A percentile compares a stretch with the other conserved stretches of the same genome.
Evolutionary conservation across 2,797 vertebrate species (phyloP).

Genomic region (Alauda arvensis): DNA sequence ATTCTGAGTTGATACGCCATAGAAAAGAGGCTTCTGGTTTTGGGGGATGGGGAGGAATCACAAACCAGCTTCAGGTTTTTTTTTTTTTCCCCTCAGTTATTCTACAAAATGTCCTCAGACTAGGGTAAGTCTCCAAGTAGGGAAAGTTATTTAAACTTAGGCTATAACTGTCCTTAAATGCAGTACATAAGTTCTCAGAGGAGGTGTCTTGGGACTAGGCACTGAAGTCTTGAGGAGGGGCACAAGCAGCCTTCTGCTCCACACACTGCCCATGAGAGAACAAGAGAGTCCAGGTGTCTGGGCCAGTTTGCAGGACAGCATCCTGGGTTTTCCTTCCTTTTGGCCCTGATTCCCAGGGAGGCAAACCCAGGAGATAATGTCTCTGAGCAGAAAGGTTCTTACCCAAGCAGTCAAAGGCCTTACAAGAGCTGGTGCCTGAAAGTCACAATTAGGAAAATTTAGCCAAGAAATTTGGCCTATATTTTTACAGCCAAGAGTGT

Average conservation of each 20-base stretch:
- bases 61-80: background rate
- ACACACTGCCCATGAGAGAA: rapidly evolving
- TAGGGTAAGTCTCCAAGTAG: background rate
- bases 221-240: background rate
- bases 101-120: background rate
- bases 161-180: background rate
- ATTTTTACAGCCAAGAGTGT: background rate
- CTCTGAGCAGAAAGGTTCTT: background rate
- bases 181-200: background rate
- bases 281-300: rapidly evolving
- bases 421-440: background rate
- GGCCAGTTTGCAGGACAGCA: background rate
- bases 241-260: rapidly evolving
- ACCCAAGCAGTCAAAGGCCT: background rate
- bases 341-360: background rate
- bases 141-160: background rate
- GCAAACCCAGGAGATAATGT: background rate
- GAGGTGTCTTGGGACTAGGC: background rate
- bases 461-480: background rate
- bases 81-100: background rate
- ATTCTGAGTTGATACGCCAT: background rate
- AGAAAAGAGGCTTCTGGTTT: background rate
- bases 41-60: background rate
- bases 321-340: background rate
- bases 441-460: background rate